phyloP scores from a whole-genome alignment of 2,113 vertebrate species.

The Tamias sibiricus region DNA sequence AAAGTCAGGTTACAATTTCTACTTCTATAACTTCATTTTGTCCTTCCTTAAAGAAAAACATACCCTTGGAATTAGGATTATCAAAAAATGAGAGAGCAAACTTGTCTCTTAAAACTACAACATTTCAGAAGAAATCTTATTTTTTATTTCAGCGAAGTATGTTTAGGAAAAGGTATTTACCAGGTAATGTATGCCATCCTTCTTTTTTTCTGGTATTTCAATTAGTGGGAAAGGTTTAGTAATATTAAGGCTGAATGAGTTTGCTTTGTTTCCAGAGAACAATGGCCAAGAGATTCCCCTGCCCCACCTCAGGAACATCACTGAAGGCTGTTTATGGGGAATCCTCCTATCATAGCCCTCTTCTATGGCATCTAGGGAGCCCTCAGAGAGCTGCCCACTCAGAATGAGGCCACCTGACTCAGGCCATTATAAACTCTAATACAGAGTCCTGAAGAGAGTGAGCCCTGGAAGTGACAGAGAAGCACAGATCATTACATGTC shows the following conservation, averaged over 20 bases:
- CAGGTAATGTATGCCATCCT: slow-evolving; percentile 25
- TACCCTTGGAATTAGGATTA: neutral
- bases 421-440: neutral
- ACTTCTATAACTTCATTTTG: neutral
- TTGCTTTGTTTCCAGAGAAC: neutral
- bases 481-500: neutral
- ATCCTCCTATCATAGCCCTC: neutral
- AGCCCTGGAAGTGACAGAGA: neutral
- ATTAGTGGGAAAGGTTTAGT: neutral
- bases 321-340: slow-evolving; percentile 43
- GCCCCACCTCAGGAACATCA: slow-evolving; percentile 29
- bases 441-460: neutral
- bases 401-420: neutral
- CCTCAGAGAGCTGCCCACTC: slow-evolving; percentile 2
- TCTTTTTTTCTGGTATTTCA: neutral
- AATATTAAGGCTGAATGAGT: neutral
- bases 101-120: neutral
- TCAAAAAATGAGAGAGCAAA: slow-evolving; percentile 1
- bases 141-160: neutral
- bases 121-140: neutral
- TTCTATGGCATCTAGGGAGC: slow-evolving; percentile 33
- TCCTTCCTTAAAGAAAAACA: neutral
- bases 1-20: slow-evolving; percentile 24
- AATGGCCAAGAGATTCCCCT: slow-evolving; percentile 50
- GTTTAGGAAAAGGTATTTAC: neutral